phyloP scores from a whole-genome alignment of 2,888 invertebrate species.

The Scrobipalpa atriplicella region DNA sequence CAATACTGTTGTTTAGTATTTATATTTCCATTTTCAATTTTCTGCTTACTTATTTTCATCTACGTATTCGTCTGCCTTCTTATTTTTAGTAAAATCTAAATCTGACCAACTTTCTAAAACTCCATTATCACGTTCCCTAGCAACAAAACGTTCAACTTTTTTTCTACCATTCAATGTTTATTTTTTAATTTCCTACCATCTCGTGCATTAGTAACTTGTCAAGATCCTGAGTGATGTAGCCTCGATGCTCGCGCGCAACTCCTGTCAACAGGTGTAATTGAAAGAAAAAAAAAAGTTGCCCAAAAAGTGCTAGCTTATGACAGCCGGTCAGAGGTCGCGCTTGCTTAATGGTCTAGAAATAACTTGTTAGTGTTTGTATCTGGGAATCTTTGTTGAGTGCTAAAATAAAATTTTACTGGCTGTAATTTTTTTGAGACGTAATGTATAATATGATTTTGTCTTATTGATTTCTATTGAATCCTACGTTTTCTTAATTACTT shows the following conservation, averaged over 20 bases:
- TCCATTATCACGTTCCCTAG: neutral
- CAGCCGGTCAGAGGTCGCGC: conserved; percentile 19
- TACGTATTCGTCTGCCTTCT: too few species aligned
- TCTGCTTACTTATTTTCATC: too few species aligned
- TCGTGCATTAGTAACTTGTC: conserved; percentile 69
- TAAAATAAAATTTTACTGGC: neutral
- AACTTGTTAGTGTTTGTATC: neutral
- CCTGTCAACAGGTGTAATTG: conserved; percentile 59
- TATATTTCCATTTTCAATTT: too few species aligned
- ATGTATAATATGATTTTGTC: too few species aligned
- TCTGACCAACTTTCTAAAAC: neutral
- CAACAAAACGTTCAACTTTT: neutral
- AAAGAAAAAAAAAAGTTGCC: conserved; percentile 43
- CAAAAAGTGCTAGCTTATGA: neutral
- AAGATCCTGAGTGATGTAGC: conserved; percentile 54
- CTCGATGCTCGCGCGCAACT: conserved; percentile 52
- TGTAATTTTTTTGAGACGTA: neutral
- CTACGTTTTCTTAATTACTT: neutral
- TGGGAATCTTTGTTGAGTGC: neutral
- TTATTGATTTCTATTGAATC: too few species aligned
- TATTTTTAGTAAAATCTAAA: too few species aligned
- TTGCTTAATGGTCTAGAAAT: conserved; percentile 15
- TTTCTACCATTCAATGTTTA: neutral
- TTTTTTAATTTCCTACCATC: neutral
- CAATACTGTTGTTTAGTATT: too few species aligned